These are phyloP conservation scores for Emmelina monodactyla DNA, from an alignment of 2,888 invertebrate species.

Conservation along the genomic window DNA sequence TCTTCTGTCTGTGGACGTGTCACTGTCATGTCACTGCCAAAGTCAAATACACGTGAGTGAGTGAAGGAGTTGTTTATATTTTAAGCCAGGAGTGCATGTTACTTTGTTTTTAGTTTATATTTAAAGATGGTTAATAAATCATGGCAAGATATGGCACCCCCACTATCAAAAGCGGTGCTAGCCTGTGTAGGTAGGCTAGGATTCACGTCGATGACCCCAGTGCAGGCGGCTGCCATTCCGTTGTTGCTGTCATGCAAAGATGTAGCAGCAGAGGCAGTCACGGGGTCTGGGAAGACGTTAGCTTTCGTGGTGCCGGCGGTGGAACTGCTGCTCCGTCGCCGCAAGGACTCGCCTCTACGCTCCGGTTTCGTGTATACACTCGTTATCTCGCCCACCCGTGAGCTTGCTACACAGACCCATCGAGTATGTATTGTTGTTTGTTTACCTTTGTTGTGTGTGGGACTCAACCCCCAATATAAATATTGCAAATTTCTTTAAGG, in stretches of 20 bases:
- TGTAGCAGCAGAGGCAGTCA: constrained; percentile 97
- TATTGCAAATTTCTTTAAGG: constrained; percentile 22
- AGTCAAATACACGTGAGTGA: too few relatives aligned
- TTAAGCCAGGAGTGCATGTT: too few relatives aligned
- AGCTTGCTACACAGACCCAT: constrained; percentile 90
- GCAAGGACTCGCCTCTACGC: constrained; percentile 69
- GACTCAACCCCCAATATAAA: neutral
- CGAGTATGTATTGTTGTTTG: constrained; percentile 43
- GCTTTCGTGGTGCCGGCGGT: constrained; percentile 94
- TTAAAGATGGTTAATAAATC: constrained; percentile 52
- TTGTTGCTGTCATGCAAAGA: constrained; percentile 90
- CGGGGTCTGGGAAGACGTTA: constrained; percentile 97
- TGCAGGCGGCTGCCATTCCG: constrained; percentile 88
- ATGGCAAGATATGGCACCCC: constrained; percentile 45
- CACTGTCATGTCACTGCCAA: too few relatives aligned
- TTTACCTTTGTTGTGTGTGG: neutral
- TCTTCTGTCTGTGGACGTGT: too few relatives aligned
- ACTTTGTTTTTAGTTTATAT: too few relatives aligned
- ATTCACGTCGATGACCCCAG: constrained; percentile 67
- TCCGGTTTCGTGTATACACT: constrained; percentile 85
- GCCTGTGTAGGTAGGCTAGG: constrained; percentile 58
- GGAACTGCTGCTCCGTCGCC: constrained; percentile 77
- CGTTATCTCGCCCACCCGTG: constrained; percentile 94
- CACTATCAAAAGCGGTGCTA: constrained; percentile 55
- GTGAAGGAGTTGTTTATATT: too few relatives aligned